Percentiles rank a stretch among this genome's conserved stretches.
Evolutionary conservation across 2,888 invertebrate species (phyloP).

Genomic region (Zeuzera pyrina): DNA sequence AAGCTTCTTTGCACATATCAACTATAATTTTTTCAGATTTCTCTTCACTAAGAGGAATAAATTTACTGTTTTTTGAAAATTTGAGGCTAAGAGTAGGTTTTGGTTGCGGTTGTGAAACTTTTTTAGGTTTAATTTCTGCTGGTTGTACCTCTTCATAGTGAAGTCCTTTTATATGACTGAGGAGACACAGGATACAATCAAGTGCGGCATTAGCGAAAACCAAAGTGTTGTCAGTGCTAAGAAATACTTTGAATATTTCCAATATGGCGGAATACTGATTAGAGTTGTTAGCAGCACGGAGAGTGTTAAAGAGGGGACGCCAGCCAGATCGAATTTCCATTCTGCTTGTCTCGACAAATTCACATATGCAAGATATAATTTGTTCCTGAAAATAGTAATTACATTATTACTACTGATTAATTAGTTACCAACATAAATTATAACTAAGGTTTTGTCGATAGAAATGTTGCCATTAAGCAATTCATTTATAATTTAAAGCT

Average conservation of each 20-base stretch:
- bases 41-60: constrained; percentile 59
- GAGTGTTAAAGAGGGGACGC: constrained; percentile 94
- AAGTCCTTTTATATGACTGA: constrained; percentile 82
- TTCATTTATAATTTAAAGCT: not conserved
- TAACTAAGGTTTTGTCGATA: constrained; percentile 1
- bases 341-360: constrained; percentile 95
- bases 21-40: constrained; percentile 65
- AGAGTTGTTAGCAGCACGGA: constrained; percentile 87
- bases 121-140: constrained; percentile 57
- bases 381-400: constrained; percentile 75
- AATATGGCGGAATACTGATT: constrained; percentile 82
- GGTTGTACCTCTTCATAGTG: constrained; percentile 71
- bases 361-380: constrained; percentile 95
- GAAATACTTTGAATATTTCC: constrained; percentile 95
- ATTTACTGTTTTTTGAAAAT: constrained; percentile 63
- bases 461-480: not conserved
- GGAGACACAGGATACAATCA: constrained; percentile 92
- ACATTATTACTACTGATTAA: too few relatives aligned
- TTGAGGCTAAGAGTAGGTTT: constrained; percentile 55
- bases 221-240: constrained; percentile 92
- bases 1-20: constrained; percentile 82
- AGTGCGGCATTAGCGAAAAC: constrained; percentile 96
- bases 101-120: constrained; percentile 37
- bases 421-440: not conserved
- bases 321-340: constrained; percentile 96